phyloP scores from a whole-genome alignment of 2,888 invertebrate genomes.

The Entomobrya multifasciata region DNA sequence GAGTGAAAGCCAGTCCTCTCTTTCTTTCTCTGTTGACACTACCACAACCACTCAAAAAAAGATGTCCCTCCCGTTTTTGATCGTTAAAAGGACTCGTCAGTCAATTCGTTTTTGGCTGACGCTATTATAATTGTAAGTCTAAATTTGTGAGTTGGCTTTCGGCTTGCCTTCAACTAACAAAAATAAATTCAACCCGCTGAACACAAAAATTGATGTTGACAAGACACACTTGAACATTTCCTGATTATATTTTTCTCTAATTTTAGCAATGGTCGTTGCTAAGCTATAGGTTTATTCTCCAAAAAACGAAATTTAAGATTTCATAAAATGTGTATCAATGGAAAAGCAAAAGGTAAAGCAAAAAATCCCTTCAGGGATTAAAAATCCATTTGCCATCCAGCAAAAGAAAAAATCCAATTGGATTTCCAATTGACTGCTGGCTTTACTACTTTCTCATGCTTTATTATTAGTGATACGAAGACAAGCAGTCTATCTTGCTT shows the following conservation, averaged over 20 bases:
- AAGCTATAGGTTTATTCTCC: neutral
- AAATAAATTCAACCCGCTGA: neutral
- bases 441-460: neutral
- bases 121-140: conserved; percentile 7
- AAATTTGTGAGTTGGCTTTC: too few relatives aligned
- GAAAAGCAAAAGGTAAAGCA: too few relatives aligned
- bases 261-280: too few relatives aligned
- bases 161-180: neutral
- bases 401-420: conserved; percentile 14
- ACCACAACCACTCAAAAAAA: neutral
- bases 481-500: neutral
- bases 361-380: conserved; percentile 34
- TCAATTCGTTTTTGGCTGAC: conserved; percentile 13
- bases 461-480: neutral
- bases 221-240: too few relatives aligned
- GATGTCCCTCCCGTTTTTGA: conserved; percentile 20
- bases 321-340: neutral
- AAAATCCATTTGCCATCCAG: neutral
- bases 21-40: neutral
- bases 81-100: conserved; percentile 15
- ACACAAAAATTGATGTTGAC: neutral
- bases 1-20: neutral
- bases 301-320: conserved; percentile 15
- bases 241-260: too few relatives aligned
- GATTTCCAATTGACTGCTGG: conserved; percentile 28